phyloP scores from a whole-genome alignment of 2,888 invertebrate species.

The Aquatica leii region DNA sequence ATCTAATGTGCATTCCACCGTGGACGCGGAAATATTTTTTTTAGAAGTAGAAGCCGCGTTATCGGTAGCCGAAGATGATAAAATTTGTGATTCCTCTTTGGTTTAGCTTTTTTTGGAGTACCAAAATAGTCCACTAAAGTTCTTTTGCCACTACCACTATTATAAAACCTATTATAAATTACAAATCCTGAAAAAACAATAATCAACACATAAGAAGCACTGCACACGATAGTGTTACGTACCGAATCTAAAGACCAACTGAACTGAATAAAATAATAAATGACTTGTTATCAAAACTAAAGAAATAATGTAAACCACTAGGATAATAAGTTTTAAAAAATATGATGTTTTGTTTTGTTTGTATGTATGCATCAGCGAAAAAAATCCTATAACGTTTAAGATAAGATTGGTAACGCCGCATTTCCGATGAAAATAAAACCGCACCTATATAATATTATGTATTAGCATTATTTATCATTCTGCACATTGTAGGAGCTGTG shows the following conservation, averaged over 20 bases:
- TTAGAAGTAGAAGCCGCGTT: too few species aligned
- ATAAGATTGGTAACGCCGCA: constrained; percentile 1
- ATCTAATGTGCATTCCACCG: too few species aligned
- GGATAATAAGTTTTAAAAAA: neutral
- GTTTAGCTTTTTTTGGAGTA: neutral
- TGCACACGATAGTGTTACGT: neutral
- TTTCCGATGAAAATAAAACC: neutral
- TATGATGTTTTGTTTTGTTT: too few species aligned
- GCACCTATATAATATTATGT: too few species aligned
- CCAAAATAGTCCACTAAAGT: constrained; percentile 3
- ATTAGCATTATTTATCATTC: too few species aligned
- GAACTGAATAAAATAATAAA: constrained; percentile 5
- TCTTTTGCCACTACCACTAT: constrained; percentile 3
- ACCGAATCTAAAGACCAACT: neutral
- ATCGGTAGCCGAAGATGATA: too few species aligned
- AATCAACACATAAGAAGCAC: too few species aligned
- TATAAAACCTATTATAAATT: too few species aligned
- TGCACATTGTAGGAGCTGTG: too few species aligned
- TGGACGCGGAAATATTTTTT: too few species aligned
- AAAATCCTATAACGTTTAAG: too few species aligned
- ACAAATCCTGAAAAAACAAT: too few species aligned
- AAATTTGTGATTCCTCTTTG: neutral
- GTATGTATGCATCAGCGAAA: neutral
- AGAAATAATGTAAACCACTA: constrained; percentile 1
- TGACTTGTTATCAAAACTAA: neutral